phyloP scores from a whole-genome alignment of 2,888 invertebrate genomes.

The Adelognathus sp. region DNA sequence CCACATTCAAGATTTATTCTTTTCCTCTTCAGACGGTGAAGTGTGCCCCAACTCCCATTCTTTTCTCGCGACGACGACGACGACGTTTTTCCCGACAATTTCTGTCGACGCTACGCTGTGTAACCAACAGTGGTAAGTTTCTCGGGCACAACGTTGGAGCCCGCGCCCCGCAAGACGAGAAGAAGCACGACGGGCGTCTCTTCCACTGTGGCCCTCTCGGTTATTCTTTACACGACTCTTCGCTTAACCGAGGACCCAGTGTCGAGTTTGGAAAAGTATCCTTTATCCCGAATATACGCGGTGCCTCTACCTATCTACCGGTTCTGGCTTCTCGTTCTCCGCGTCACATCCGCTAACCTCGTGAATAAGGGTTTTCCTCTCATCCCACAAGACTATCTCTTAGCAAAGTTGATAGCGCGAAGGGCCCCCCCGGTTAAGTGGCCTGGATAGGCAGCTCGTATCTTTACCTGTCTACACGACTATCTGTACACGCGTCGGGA shows the following conservation, averaged over 20 bases:
- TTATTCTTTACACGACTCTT: slow-evolving; percentile 72
- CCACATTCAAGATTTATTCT: slow-evolving; percentile 10
- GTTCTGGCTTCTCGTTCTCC: slow-evolving; percentile 21
- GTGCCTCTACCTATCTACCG: not conserved
- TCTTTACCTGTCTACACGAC: slow-evolving; percentile 29
- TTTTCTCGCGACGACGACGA: slow-evolving; percentile 2
- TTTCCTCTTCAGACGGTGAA: not conserved
- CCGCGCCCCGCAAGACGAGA: not conserved
- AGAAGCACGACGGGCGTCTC: not conserved
- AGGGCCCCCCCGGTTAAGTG: slow-evolving; percentile 42
- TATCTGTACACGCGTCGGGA: not conserved
- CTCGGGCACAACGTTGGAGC: not conserved
- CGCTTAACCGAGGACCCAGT: slow-evolving; percentile 69
- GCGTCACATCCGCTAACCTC: slow-evolving; percentile 45
- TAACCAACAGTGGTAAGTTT: not conserved
- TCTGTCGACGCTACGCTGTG: not conserved
- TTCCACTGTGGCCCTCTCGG: not conserved
- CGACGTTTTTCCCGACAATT: slow-evolving; percentile 14
- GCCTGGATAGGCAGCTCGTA: slow-evolving; percentile 47
- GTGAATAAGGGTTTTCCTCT: slow-evolving; percentile 36
- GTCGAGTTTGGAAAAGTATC: slow-evolving; percentile 64
- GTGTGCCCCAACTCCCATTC: not conserved
- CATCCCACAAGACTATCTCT: slow-evolving; percentile 33
- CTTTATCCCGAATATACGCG: slow-evolving; percentile 6
- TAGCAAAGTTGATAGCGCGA: slow-evolving; percentile 22